phyloP scores from a whole-genome alignment of 2,797 vertebrate genomes.

The Peromyscus melanophrys region DNA sequence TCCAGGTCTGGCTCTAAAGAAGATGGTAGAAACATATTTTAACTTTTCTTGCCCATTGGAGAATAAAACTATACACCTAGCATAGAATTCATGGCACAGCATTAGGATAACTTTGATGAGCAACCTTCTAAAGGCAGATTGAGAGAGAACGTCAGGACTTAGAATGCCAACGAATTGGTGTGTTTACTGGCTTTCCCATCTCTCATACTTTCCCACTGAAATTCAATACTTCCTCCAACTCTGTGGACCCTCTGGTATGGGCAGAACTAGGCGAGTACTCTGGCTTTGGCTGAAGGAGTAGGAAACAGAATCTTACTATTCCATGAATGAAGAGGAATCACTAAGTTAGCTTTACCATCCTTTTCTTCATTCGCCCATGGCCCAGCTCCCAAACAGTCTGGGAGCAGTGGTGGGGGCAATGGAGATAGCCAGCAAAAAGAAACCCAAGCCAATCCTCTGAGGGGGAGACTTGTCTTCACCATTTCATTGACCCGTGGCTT shows the following conservation, averaged over 20 bases:
- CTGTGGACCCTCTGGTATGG: background rate
- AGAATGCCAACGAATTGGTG: background rate
- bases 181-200: background rate
- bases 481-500: background rate
- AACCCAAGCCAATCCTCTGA: background rate
- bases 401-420: background rate
- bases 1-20: background rate
- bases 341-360: background rate
- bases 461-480: background rate
- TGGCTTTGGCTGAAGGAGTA: background rate
- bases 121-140: background rate
- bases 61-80: background rate
- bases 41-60: background rate
- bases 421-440: background rate
- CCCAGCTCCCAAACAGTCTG: background rate
- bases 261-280: background rate
- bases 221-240: background rate
- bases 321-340: background rate
- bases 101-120: background rate
- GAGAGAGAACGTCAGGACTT: background rate
- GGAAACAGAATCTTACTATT: background rate
- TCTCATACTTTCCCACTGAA: background rate
- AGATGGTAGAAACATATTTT: background rate
- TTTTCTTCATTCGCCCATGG: background rate
- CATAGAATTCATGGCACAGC: background rate